Evolutionary conservation across 2,888 invertebrate species (phyloP), one percentile per base, ranked within the genome.

Genomic region (Nomada fabriciana): DNA sequence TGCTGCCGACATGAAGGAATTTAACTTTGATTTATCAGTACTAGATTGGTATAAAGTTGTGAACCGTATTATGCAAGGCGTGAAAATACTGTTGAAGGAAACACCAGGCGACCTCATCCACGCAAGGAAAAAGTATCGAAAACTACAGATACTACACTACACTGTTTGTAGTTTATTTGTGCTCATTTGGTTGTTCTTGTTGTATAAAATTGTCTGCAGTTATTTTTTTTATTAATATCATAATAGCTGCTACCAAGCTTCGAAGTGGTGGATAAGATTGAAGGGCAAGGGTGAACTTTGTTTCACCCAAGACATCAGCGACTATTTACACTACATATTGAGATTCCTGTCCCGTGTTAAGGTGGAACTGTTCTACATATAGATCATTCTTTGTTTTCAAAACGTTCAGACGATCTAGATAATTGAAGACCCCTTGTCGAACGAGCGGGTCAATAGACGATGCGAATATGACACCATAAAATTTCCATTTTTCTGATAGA

Each of bases 11-110:
- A 82, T 78, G 2, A 82, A 89, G 71, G 70, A 90, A 59, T 92
- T 93, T 77, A 83, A 65, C 59, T 88, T 90, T 61, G 91, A 92
- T 76, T 63, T 91, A 5, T 82, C 89, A n/a, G 68, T 67, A 5
- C 10, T 92, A 2, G 79, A 91, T 50, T 92, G 91, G 91, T 63
- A 76, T 4, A 85, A 86, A 15, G 83, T 63, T 29, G 57, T 25
- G 23, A 60, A 2, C 23, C 72, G 1, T 88, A 71, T 72, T 89
- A 88, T 52, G 67, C 0, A 5, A 0, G 90, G 89, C 57, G 29
- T 91, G 0, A 73, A 89, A 59, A 29, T 82, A 11, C 80, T 87
- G 60, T 0, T 91, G 10, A 88, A 90, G 1, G 91, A 92, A 55
- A 79, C 89, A 1, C 43, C 80, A 69, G 79, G 84, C 2, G 88